These are phyloP conservation scores for Drosophila ficusphila DNA, from an alignment of 1,140 invertebrate species.

Conservation along the genomic window DNA sequence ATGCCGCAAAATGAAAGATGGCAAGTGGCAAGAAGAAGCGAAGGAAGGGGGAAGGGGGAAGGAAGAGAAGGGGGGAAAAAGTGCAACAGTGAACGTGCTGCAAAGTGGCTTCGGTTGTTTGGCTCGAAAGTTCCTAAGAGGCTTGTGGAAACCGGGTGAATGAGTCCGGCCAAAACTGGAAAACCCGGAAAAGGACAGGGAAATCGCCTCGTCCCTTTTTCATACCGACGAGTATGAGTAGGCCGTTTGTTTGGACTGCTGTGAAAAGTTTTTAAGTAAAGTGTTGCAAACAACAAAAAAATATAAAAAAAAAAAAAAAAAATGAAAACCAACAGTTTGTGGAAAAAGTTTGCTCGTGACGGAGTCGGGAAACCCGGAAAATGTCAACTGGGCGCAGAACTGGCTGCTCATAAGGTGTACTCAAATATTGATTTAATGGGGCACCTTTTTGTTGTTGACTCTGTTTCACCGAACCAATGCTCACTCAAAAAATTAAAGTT, in stretches of 20 bases:
- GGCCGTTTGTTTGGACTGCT: conserved; percentile 47
- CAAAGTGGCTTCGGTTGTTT: conserved; percentile 67
- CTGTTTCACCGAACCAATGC: not conserved
- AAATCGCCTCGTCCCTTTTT: not conserved
- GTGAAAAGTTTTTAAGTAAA: conserved; percentile 57
- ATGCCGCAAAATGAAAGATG: conserved; percentile 68
- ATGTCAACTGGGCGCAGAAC: conserved; percentile 39
- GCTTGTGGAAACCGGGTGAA: conserved; percentile 32
- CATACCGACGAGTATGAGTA: conserved; percentile 15
- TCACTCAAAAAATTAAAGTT: not conserved
- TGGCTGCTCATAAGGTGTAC: conserved; percentile 23
- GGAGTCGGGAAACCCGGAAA: conserved; percentile 11
- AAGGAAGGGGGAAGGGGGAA: too few species aligned
- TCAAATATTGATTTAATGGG: conserved; percentile 31
- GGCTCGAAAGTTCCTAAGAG: conserved; percentile 67
- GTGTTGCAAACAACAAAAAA: conserved; percentile 38
- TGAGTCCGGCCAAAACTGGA: conserved; percentile 5
- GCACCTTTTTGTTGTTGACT: conserved; percentile 6
- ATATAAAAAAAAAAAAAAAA: too few species aligned
- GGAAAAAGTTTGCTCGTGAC: conserved; percentile 34
- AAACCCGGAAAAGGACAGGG: conserved; percentile 1
- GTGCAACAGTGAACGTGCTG: conserved; percentile 72
- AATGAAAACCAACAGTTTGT: conserved; percentile 48
- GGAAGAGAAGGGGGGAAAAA: too few species aligned
- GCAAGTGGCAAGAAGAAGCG: conserved; percentile 53